Evolutionary conservation across 2,888 invertebrate species (phyloP).

Genomic region (Gasteruption jaculator): DNA sequence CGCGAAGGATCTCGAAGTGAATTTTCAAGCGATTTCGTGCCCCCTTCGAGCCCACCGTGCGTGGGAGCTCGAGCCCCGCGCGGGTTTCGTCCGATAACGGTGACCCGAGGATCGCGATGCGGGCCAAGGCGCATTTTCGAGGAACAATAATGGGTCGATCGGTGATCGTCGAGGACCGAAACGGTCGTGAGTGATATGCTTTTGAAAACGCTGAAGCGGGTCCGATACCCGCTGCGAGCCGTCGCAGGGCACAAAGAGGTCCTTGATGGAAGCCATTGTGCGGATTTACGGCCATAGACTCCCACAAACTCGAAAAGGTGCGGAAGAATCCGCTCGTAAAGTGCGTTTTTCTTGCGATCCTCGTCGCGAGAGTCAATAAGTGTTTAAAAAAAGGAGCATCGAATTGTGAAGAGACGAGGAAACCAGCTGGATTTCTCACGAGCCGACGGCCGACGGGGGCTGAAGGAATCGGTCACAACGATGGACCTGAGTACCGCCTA

Average conservation of each 20-base stretch:
- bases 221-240: conserved; percentile 39
- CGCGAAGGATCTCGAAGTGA: too few species aligned
- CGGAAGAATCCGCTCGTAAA: conserved; percentile 22
- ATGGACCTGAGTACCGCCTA: conserved; percentile 93
- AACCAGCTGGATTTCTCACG: conserved; percentile 39
- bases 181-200: too few species aligned
- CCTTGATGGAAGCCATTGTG: conserved; percentile 45
- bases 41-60: too few species aligned
- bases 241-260: conserved; percentile 41
- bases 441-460: conserved; percentile 44
- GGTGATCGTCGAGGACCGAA: too few species aligned
- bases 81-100: too few species aligned
- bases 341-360: conserved; percentile 29
- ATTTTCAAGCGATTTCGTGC: too few species aligned
- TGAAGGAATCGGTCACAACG: conserved; percentile 31
- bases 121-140: too few species aligned
- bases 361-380: conserved; percentile 36
- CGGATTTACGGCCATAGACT: conserved; percentile 32
- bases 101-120: too few species aligned
- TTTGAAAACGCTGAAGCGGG: conserved; percentile 37
- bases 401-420: conserved; percentile 6
- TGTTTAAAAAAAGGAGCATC: conserved; percentile 6
- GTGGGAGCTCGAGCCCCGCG: too few species aligned
- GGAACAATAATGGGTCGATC: too few species aligned
- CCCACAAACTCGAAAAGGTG: conserved; percentile 21